These are phyloP conservation scores for Archaeoteleia sp. DNA, from an alignment of 2,888 invertebrate genomes.

Conservation along the genomic window DNA sequence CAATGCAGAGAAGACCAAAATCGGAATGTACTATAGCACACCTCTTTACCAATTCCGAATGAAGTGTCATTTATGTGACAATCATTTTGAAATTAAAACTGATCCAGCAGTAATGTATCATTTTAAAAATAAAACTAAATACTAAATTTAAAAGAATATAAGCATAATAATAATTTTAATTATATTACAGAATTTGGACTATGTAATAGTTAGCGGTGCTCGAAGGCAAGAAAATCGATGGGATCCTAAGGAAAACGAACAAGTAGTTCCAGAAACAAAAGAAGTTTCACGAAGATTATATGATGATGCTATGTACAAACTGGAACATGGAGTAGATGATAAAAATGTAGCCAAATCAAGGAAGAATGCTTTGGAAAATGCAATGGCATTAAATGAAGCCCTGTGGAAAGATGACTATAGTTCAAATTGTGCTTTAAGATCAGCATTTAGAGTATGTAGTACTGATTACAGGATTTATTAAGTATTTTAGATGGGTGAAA, in stretches of 20 bases:
- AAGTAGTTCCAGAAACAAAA: constrained; percentile 93
- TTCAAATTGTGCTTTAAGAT: constrained; percentile 89
- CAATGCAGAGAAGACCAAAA: constrained; percentile 93
- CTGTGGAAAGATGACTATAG: constrained; percentile 95
- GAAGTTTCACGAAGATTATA: constrained; percentile 91
- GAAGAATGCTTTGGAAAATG: constrained; percentile 83
- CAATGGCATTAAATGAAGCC: constrained; percentile 86
- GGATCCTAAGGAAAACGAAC: constrained; percentile 97
- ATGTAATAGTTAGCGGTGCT: constrained; percentile 95
- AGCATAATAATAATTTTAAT: constrained; percentile 6
- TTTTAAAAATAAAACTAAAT: constrained; percentile 80
- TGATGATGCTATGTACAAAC: constrained; percentile 98
- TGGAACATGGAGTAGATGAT: constrained; percentile 94
- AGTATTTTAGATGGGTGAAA: not conserved
- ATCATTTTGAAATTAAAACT: constrained; percentile 98
- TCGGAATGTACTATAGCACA: constrained; percentile 98
- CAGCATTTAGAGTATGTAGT: constrained; percentile 86
- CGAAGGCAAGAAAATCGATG: constrained; percentile 97
- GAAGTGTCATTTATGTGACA: constrained; percentile 99
- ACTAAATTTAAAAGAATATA: not conserved
- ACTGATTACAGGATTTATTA: constrained; percentile 4
- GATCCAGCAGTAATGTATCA: constrained; percentile 92
- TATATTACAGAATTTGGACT: constrained; percentile 89
- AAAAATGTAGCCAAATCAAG: constrained; percentile 81
- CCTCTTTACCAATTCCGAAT: constrained; percentile 98